Evolutionary conservation across 2,888 invertebrate genomes (phyloP), one percentile per base, ranked within the genome.

Genomic region (Tuta absoluta): DNA sequence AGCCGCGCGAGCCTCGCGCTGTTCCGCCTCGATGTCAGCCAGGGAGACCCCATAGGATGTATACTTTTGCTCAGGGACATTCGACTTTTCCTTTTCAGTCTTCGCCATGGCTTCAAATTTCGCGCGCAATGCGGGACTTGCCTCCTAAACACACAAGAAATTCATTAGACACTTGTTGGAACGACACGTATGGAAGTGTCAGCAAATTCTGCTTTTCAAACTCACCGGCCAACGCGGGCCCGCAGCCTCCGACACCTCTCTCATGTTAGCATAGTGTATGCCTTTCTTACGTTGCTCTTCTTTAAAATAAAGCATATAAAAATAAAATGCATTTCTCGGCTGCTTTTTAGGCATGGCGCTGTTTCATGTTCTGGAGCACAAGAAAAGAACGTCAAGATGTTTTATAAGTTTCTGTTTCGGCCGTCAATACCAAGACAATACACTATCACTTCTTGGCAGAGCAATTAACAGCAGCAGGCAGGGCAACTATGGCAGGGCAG

Each of bases 311-410:
- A 79, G 19, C 89, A 91, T 89, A 63, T 75, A 91, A 65, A 75
- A 90, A 62, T 81, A 91, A 67, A 83, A 91, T 0, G 88, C 75
- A 66, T 87, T 90, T 64, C 73, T 80, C 0, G 83, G 74, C 1
- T 74, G 69, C 69, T 88, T 90, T 63, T 89, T 91, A 0, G 91
- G 89, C 88, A 87, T 87, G n/a, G n/a, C n/a, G n/a, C n/a, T n/a
- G n/a, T n/a, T n/a, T n/a, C n/a, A n/a, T n/a, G n/a, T n/a, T n/a
- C n/a, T n/a, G n/a, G n/a, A n/a, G n/a, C n/a, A n/a, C n/a, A n/a
- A n/a, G n/a, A n/a, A n/a, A n/a, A n/a, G n/a, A n/a, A n/a, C n/a
- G n/a, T n/a, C n/a, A n/a, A n/a, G n/a, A n/a, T n/a, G n/a, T n/a
- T n/a, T n/a, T n/a, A n/a, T n/a, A n/a, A n/a, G n/a, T n/a, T n/a